phyloP scores from a whole-genome alignment of 1,140 invertebrate genomes.

The Brachionus rubens region DNA sequence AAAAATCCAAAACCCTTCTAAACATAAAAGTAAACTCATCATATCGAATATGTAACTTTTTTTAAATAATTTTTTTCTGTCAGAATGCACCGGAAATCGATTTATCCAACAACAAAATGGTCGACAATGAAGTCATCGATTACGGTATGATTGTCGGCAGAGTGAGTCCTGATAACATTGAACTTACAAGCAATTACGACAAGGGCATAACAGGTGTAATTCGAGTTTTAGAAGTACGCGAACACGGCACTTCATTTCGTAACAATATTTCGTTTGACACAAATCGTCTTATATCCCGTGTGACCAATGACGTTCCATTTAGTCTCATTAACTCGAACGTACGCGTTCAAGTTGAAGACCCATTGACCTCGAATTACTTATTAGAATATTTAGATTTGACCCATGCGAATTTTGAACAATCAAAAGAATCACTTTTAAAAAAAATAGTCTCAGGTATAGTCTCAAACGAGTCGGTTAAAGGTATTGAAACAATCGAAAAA shows the following conservation, averaged over 20 bases:
- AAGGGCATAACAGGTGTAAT: conserved; percentile 15
- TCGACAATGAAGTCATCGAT: conserved; percentile 16
- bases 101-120: neutral
- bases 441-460: neutral
- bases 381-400: conserved; percentile 32
- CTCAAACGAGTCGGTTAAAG: neutral
- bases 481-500: conserved; percentile 14
- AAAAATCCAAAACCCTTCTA: neutral
- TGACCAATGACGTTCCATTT: conserved; percentile 26
- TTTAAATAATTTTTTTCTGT: neutral
- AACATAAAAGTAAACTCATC: conserved; percentile 16
- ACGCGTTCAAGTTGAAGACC: neutral
- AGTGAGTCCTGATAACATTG: neutral
- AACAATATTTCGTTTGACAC: conserved; percentile 26
- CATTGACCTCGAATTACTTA: neutral
- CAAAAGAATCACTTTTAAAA: neutral
- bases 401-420: conserved; percentile 15
- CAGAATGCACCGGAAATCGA: conserved; percentile 25
- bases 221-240: conserved; percentile 10
- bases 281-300: neutral
- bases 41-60: neutral
- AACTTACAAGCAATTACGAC: conserved; percentile 23
- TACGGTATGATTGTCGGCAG: conserved; percentile 30
- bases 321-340: conserved; percentile 19
- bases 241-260: conserved; percentile 8